Conservation (phyloP, 2,797 vertebrate genomes). For the Coregonus suidteri region DNA sequence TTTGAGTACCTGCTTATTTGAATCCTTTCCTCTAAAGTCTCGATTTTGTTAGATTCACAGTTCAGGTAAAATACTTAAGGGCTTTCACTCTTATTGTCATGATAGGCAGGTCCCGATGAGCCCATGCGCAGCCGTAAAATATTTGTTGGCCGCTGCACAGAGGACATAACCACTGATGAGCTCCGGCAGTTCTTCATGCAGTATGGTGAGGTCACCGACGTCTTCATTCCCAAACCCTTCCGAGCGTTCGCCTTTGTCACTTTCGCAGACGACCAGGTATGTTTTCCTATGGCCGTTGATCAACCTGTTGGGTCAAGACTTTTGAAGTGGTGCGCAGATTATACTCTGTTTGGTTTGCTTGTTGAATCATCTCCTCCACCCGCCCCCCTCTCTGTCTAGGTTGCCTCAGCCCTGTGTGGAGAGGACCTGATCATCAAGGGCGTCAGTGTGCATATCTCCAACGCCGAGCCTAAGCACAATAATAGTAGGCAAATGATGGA, state of each 20-base stretch:
- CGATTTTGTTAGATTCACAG: background rate
- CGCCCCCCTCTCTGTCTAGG: conserved; percentile 72
- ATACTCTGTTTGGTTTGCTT: background rate
- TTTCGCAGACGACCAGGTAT: conserved; percentile 97
- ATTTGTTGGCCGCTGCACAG: conserved; percentile 96
- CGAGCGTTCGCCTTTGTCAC: conserved; percentile 97
- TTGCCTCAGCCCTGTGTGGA: conserved; percentile 96
- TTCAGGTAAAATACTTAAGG: conserved; percentile 9
- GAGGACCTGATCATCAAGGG: conserved; percentile 99
- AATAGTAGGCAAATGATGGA: conserved; percentile 99
- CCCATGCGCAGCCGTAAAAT: conserved; percentile 96
- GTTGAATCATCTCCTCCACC: background rate
- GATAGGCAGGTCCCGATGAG: conserved; percentile 87
- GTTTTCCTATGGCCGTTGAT: background rate
- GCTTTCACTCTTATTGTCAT: background rate
- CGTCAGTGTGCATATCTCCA: conserved; percentile 99
- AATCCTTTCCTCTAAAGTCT: background rate
- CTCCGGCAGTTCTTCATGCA: conserved; percentile 96
- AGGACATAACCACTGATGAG: conserved; percentile 95
- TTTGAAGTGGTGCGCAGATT: background rate
- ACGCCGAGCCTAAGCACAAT: conserved; percentile 99
- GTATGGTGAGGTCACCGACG: conserved; percentile 97
- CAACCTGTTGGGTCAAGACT: background rate
- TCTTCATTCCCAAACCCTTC: conserved; percentile 99
- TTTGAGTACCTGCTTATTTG: background rate